A percentile compares a stretch with the other conserved stretches of the same genome.
Evolutionary conservation across 1,140 invertebrate species (phyloP).

Genomic region (Glossosoma conforme): DNA sequence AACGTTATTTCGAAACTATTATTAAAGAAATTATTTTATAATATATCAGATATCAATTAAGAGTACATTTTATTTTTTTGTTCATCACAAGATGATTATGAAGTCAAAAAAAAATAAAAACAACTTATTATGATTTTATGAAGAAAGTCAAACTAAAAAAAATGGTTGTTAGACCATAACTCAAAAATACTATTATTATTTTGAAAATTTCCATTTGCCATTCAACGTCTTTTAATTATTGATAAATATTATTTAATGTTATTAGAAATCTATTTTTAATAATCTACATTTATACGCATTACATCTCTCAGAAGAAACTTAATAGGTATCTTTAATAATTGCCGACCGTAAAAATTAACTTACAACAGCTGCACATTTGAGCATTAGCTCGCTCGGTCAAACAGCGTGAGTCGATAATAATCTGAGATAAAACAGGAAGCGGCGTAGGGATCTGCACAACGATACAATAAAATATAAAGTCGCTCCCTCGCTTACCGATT

Average conservation of each 20-base stretch:
- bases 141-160: background rate
- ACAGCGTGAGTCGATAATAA: slow-evolving; percentile 11
- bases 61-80: background rate
- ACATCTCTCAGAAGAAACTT: no score
- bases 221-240: no score
- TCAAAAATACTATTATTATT: no score
- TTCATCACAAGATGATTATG: background rate
- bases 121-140: background rate
- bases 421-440: slow-evolving; percentile 20
- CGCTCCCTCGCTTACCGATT: slow-evolving; percentile 19
- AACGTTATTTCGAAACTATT: background rate
- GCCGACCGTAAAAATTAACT: no score
- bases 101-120: background rate
- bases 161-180: background rate
- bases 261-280: no score
- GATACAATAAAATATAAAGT: slow-evolving; percentile 4
- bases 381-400: slow-evolving; percentile 8
- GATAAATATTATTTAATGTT: no score
- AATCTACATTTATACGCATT: no score
- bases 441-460: slow-evolving; percentile 16
- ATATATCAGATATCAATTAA: background rate
- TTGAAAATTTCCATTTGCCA: no score
- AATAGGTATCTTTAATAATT: no score
- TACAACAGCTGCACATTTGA: no score
- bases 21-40: background rate